Conservation (phyloP, 2,113 vertebrate genomes). For the Carassius auratus region DNA sequence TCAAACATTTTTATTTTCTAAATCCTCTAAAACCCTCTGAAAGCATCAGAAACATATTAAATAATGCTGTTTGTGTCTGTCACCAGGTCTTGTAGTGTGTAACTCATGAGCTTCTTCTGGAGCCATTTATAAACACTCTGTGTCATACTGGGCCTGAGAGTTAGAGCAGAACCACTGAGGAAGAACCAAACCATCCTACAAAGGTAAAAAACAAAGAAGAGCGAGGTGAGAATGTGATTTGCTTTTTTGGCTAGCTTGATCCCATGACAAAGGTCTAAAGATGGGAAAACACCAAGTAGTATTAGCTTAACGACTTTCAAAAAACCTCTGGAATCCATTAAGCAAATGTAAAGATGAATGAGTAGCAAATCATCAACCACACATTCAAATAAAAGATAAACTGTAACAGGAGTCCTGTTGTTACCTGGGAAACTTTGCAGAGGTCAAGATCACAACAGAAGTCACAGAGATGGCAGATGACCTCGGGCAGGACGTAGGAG, state of each 20-base stretch:
- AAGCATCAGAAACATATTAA: not conserved
- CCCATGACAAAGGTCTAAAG: not conserved
- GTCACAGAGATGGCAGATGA: constrained; percentile 95
- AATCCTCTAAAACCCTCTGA: not conserved
- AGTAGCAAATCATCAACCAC: not conserved
- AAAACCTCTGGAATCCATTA: not conserved
- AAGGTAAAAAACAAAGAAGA: constrained; percentile 25
- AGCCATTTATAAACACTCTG: constrained; percentile 81
- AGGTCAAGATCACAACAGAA: constrained; percentile 96
- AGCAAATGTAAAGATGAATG: not conserved
- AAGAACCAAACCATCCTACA: constrained; percentile 82
- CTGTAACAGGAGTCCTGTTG: not conserved
- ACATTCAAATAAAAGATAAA: not conserved
- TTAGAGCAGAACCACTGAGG: constrained; percentile 92
- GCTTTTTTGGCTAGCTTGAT: not conserved
- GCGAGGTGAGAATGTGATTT: not conserved
- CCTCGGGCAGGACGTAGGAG: constrained; percentile 90
- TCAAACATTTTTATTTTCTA: not conserved
- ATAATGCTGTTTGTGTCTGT: constrained; percentile 47
- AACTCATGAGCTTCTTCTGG: constrained; percentile 97
- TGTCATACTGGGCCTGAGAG: constrained; percentile 87
- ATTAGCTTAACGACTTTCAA: not conserved
- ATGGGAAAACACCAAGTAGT: not conserved
- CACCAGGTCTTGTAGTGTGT: constrained; percentile 93
- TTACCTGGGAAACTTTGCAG: constrained; percentile 89